Evolutionary conservation across 2,113 vertebrate genomes (phyloP), one percentile per base, ranked within the genome.

Genomic region (Eulacestoma nigropectus): DNA sequence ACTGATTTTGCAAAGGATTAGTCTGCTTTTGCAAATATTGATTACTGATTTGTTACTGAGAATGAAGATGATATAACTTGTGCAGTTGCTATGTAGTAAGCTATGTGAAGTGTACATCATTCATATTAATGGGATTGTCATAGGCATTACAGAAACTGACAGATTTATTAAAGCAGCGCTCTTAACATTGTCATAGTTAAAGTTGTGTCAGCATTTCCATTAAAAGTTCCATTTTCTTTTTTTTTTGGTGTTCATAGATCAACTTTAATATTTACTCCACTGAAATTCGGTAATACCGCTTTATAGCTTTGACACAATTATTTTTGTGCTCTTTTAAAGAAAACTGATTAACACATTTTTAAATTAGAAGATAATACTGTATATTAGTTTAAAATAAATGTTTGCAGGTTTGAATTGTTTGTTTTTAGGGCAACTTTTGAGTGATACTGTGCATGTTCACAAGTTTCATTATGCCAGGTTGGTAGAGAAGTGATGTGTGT

Each of bases 1-100:
- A 97, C 97, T 98, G 98, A 98, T 98, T 98, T 97, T 98, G 98
- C 98, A 97, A 98, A 98, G 98, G 98, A 98, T 98, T 98, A 98
- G 97, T 94, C 91, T 97, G 97, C 98, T 98, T 98, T 98, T 98
- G 97, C 97, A 98, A 98, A 98, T 98, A 98, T 98, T 98, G 98
- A 98, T 98, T 98, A 98, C 97, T 98, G 97, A 98, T 98, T 98
- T 98, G 97, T 98, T 97, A 92, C 97, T 98, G 26, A 44, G 95
- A 97, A 98, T 95, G 95, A 97, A 96, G 97, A 97, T 96, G 97
- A 97, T 97, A 97, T 91, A 96, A 95, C 81, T 96, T 92, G 90
- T 95, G 94, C 96, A 96, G 92, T 97, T 97, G 95, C 97, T 89
- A 52, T 93, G 95, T 90, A 91, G 97, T 95, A 67, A 63, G 93